These are phyloP conservation scores for Volucella inanis DNA, from an alignment of 2,888 invertebrate species.

Conservation along the genomic window DNA sequence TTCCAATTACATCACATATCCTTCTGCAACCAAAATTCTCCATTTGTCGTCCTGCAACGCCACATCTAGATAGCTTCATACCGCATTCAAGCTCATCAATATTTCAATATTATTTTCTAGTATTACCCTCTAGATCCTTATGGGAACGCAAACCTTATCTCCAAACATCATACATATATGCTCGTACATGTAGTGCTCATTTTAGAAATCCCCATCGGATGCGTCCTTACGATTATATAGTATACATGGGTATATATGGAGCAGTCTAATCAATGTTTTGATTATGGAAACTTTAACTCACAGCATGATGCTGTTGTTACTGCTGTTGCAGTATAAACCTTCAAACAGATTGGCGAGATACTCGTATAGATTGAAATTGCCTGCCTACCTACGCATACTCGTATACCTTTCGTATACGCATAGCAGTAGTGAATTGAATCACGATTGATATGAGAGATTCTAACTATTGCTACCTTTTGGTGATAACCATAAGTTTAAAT, in stretches of 20 bases:
- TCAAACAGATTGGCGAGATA: slow-evolving; percentile 62
- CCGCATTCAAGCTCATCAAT: neutral
- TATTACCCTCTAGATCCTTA: neutral
- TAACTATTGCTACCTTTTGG: slow-evolving; percentile 56
- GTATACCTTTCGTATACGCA: neutral
- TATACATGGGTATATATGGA: too few species aligned
- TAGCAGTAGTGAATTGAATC: slow-evolving; percentile 25
- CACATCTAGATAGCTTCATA: too few species aligned
- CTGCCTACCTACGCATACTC: slow-evolving; percentile 39
- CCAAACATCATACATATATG: neutral
- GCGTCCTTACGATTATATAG: slow-evolving; percentile 32
- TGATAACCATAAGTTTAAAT: slow-evolving; percentile 65
- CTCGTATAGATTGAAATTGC: slow-evolving; percentile 29
- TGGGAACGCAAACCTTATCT: neutral
- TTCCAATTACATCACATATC: too few species aligned
- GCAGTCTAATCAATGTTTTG: slow-evolving; percentile 66
- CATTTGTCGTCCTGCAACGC: too few species aligned
- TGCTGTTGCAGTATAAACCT: slow-evolving; percentile 29
- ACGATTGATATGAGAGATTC: slow-evolving; percentile 47
- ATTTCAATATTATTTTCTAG: slow-evolving; percentile 25
- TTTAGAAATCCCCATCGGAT: slow-evolving; percentile 45
- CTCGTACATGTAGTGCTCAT: slow-evolving; percentile 22
- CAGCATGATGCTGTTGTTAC: slow-evolving; percentile 25
- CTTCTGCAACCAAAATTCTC: too few species aligned
- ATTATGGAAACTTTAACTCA: slow-evolving; percentile 40